phyloP scores from a whole-genome alignment of 2,797 vertebrate genomes.

The Phoxinus dragarum region DNA sequence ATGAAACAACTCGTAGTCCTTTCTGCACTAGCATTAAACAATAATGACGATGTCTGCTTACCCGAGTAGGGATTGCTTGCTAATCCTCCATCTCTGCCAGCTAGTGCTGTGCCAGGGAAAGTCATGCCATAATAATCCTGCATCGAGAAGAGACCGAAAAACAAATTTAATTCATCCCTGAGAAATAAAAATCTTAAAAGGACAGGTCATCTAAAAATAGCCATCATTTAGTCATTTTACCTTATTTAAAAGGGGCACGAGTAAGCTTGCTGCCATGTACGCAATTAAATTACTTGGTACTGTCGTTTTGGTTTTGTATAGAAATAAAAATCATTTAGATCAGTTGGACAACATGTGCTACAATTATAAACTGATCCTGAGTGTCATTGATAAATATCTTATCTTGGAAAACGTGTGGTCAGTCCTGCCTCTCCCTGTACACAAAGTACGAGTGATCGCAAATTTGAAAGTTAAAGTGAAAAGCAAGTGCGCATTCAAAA shows the following conservation, averaged over 20 bases:
- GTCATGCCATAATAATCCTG: constrained; percentile 98
- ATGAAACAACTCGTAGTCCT: not conserved
- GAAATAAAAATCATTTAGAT: not conserved
- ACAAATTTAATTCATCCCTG: rapidly evolving
- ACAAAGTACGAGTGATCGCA: not conserved
- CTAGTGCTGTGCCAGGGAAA: constrained; percentile 91
- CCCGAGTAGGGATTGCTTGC: constrained; percentile 94
- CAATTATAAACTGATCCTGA: not conserved
- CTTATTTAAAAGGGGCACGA: not conserved
- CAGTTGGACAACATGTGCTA: not conserved
- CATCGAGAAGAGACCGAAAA: constrained; percentile 21
- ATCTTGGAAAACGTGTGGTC: not conserved
- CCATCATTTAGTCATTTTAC: not conserved
- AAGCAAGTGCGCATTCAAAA: not conserved
- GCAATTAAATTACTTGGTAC: not conserved
- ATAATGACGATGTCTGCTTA: constrained; percentile 56
- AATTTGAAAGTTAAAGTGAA: not conserved
- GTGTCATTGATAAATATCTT: not conserved
- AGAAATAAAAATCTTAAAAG: not conserved
- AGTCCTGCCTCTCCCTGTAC: not conserved
- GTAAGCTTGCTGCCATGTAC: not conserved
- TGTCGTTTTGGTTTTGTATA: not conserved
- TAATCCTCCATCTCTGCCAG: constrained; percentile 90
- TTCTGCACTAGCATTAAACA: not conserved
- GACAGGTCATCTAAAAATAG: not conserved